Evolutionary conservation across 2,888 invertebrate species (phyloP), one percentile per base, ranked within the genome.

Genomic region (Drepanosiphum platanoidis): DNA sequence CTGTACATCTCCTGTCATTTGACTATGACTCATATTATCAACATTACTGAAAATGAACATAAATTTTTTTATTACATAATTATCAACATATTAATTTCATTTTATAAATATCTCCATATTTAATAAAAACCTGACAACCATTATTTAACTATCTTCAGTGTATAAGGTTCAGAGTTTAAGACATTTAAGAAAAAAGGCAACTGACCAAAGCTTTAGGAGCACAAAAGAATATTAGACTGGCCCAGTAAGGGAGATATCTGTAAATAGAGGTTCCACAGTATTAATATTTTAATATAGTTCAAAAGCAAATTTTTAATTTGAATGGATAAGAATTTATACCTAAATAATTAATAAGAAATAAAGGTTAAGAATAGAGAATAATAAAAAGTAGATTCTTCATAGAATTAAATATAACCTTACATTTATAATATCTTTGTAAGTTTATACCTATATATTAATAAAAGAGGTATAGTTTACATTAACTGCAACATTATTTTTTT

Each of bases 41-140:
- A 9, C n/a, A 70, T 77, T 58, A 84, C 84, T 84, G 46, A 11
- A 83, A 80, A 74, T 66, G 8, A 74, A 68, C 66, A 66, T 2
- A n/a, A 42, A 52, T 46, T 68, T n/a, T 68, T 27, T 46, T 66
- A 32, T 34, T 52, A 3, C 22, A 3, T 22, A 22, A 22, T 52
- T 58, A 27, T 75, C 18, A 42, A 22, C 27, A 46, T 22, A 39
- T 36, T 32, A 9, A 27, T 30, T 68, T 46, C 11, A 1, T 18
- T 52, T 52, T 52, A 52, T 39, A 52, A 52, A 18, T 18, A 52
- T n/a, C n/a, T n/a, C n/a, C n/a, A n/a, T n/a, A n/a, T n/a, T n/a
- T n/a, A n/a, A n/a, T n/a, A 3, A 52, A 22, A 22, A 52, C 22
- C 22, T 22, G 22, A 52, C 18, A 18, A 22, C 1, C 22, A 1